A percentile compares a stretch with the other conserved stretches of the same genome.
Evolutionary conservation across 2,113 vertebrate species (phyloP).

Genomic region (Tichodroma muraria): DNA sequence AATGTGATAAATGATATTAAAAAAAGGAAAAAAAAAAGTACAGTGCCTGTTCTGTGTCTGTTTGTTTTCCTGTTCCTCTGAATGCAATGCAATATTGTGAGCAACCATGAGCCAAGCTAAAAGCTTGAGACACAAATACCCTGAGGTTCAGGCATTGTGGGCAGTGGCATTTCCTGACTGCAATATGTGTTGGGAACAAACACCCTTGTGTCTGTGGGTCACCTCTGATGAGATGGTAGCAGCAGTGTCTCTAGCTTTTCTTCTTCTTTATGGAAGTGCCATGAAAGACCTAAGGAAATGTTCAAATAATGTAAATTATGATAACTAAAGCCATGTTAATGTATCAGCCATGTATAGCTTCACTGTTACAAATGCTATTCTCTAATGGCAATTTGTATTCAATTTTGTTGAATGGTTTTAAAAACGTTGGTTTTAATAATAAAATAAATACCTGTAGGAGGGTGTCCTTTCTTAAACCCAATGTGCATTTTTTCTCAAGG

Average conservation of each 20-base stretch:
- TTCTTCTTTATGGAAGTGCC: neutral
- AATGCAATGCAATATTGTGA: neutral
- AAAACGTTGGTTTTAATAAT: constrained; percentile 50
- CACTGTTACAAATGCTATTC: constrained; percentile 19
- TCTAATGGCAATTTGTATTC: neutral
- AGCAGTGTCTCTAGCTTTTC: neutral
- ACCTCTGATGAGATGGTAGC: neutral
- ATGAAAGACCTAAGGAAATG: neutral
- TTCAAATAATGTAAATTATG: neutral
- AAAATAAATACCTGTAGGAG: neutral
- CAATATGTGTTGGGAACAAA: neutral
- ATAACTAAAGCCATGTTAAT: constrained; percentile 54
- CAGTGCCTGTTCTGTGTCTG: neutral
- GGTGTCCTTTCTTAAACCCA: neutral
- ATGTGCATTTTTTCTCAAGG: neutral
- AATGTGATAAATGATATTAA: constrained; percentile 27
- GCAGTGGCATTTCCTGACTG: neutral
- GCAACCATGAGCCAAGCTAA: neutral
- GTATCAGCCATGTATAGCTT: constrained; percentile 17
- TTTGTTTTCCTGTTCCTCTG: constrained; percentile 28
- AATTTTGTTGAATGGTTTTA: constrained; percentile 42
- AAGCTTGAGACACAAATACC: neutral
- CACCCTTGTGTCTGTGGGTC: neutral
- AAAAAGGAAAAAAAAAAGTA: neutral
- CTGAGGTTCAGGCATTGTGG: neutral